Evolutionary conservation across 2,797 vertebrate species (phyloP).

Genomic region (Aphelocoma californica): DNA sequence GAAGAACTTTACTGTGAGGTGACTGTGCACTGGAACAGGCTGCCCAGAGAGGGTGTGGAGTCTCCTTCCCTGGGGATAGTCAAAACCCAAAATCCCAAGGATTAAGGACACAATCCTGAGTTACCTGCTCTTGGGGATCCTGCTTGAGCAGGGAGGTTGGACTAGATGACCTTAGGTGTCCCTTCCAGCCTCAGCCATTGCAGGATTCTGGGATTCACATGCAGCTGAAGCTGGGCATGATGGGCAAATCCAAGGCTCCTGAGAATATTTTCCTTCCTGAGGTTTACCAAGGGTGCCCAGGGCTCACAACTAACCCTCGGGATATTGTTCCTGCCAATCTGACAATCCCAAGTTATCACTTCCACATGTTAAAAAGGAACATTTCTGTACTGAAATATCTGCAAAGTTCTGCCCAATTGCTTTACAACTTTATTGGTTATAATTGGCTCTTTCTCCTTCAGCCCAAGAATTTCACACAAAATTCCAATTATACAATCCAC

Average conservation of each 20-base stretch:
- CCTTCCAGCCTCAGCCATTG: background rate
- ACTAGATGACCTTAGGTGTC: background rate
- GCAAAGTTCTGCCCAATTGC: background rate
- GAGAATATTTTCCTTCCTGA: background rate
- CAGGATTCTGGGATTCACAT: background rate
- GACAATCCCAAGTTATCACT: background rate
- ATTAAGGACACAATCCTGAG: background rate
- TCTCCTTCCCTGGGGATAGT: background rate
- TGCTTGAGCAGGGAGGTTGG: background rate
- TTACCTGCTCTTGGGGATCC: background rate
- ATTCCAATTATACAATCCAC: constrained; percentile 24
- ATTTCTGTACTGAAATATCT: background rate
- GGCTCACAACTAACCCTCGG: background rate
- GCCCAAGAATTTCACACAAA: background rate
- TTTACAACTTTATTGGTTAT: background rate
- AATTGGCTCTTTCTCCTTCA: background rate
- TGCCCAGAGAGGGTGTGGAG: background rate
- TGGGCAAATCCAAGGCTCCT: background rate
- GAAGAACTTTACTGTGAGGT: background rate
- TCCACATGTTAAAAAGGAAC: background rate
- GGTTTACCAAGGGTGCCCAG: background rate
- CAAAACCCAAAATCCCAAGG: background rate
- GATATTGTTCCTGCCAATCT: background rate
- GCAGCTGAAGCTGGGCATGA: background rate
- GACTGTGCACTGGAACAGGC: background rate